Evolutionary conservation across 2,888 invertebrate species (phyloP).

Genomic region (Tryphoninae sp.): DNA sequence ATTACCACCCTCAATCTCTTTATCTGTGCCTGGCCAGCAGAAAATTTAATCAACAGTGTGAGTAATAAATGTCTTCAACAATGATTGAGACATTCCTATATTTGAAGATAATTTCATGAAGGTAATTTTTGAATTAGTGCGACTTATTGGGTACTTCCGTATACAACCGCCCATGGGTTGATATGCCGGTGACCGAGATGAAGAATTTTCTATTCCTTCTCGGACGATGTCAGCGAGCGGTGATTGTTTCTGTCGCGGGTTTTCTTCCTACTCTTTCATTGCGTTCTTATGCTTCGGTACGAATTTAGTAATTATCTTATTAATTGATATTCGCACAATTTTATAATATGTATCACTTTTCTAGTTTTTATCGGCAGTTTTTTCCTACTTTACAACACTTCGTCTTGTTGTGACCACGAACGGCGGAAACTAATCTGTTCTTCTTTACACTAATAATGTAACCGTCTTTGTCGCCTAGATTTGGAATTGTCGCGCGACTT

Average conservation of each 20-base stretch:
- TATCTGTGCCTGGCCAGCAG: conserved; percentile 41
- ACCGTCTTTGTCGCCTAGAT: too few species aligned
- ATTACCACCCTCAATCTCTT: neutral
- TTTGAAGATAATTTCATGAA: neutral
- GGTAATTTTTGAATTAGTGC: neutral
- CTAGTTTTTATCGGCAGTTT: conserved; percentile 26
- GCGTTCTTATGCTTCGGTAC: conserved; percentile 49
- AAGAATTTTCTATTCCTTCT: conserved; percentile 5
- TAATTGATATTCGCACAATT: neutral
- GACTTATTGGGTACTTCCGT: neutral
- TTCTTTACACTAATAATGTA: too few species aligned
- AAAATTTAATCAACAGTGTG: conserved; percentile 55
- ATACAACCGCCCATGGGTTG: neutral
- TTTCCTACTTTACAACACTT: conserved; percentile 37
- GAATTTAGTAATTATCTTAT: neutral
- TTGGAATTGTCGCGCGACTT: too few species aligned
- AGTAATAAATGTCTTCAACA: neutral
- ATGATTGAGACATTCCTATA: neutral
- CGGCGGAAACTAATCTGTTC: neutral
- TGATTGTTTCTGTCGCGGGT: conserved; percentile 41
- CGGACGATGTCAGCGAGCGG: conserved; percentile 33
- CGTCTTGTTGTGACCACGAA: conserved; percentile 10
- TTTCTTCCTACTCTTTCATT: conserved; percentile 50
- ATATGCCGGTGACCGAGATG: neutral
- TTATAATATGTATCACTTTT: neutral